Evolutionary conservation across 1,140 invertebrate genomes (phyloP).

Genomic region (Lucilia cuprina): DNA sequence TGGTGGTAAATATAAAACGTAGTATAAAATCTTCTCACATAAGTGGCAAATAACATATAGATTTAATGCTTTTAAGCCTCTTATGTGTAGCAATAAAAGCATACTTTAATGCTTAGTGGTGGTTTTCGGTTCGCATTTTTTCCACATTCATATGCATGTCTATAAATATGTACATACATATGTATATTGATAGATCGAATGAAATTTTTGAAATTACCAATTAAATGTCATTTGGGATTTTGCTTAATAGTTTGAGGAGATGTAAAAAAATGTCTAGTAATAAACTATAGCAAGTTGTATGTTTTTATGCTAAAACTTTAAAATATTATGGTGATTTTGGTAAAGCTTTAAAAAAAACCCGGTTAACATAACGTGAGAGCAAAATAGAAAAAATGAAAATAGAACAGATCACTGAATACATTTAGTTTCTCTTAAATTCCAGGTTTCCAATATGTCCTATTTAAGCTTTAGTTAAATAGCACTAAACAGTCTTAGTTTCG

Average conservation of each 20-base stretch:
- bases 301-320: background rate
- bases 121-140: too few relatives aligned
- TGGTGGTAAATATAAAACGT: background rate
- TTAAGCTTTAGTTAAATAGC: too few relatives aligned
- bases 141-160: too few relatives aligned
- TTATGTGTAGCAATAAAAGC: constrained; percentile 36
- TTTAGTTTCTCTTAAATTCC: too few relatives aligned
- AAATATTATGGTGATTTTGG: background rate
- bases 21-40: background rate
- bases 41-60: constrained; percentile 30
- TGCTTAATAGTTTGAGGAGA: too few relatives aligned
- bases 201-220: background rate
- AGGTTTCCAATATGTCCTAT: too few relatives aligned
- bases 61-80: constrained; percentile 35
- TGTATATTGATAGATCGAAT: constrained; percentile 10
- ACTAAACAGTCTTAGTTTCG: too few relatives aligned
- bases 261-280: background rate
- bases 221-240: background rate
- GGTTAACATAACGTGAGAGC: too few relatives aligned
- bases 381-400: too few relatives aligned
- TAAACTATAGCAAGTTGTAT: background rate
- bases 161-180: too few relatives aligned
- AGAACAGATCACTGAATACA: too few relatives aligned
- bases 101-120: background rate
- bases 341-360: too few relatives aligned